Evolutionary conservation across 2,797 vertebrate species (phyloP).

Genomic region (Poliocrania exsul): DNA sequence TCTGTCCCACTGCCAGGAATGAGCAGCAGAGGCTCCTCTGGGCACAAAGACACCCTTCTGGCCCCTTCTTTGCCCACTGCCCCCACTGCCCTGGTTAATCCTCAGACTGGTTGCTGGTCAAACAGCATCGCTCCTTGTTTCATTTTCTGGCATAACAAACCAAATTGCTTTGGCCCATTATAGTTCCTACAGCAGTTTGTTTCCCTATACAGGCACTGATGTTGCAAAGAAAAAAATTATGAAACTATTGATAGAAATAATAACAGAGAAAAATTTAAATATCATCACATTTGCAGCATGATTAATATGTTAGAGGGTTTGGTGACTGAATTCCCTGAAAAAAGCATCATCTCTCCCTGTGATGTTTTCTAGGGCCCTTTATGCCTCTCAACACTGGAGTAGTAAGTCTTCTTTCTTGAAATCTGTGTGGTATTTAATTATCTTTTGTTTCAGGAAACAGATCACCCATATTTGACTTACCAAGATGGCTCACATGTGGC

Average conservation of each 20-base stretch:
- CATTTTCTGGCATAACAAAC: neutral
- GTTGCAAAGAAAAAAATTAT: neutral
- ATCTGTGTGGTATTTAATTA: neutral
- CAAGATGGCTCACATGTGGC: neutral
- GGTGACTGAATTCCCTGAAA: neutral
- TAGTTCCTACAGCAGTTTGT: neutral
- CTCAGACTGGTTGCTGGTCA: neutral
- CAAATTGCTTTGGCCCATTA: neutral
- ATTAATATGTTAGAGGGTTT: neutral
- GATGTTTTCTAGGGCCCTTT: neutral
- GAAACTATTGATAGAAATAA: neutral
- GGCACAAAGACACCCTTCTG: neutral
- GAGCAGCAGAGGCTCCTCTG: neutral
- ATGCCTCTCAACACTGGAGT: neutral
- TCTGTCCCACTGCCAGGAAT: neutral
- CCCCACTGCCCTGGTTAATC: neutral
- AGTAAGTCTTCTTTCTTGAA: neutral
- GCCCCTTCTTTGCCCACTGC: neutral
- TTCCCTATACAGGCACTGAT: neutral
- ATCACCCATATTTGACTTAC: neutral
- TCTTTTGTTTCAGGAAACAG: slow-evolving; percentile 36
- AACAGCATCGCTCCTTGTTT: neutral
- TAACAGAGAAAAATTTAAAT: neutral
- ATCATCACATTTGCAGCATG: neutral
- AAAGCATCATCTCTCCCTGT: neutral